These are phyloP conservation scores for Nomada ruficornis DNA, from an alignment of 2,888 invertebrate genomes.

Conservation along the genomic window DNA sequence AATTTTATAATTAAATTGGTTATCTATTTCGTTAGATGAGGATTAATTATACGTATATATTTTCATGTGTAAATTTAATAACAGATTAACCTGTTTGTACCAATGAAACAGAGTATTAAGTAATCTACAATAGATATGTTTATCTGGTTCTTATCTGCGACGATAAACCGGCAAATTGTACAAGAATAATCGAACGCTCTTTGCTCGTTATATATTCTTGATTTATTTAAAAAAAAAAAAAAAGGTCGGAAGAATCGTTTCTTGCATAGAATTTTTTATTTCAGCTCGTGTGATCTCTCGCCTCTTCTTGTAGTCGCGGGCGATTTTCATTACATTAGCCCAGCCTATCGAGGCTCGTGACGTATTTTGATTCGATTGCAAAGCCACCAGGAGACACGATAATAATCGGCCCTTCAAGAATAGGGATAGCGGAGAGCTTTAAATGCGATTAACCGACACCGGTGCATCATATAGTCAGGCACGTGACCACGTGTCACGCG, in stretches of 20 bases:
- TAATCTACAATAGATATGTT: slow-evolving; percentile 1
- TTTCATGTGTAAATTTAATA: not conserved
- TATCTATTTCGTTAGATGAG: no score
- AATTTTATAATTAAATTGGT: not conserved
- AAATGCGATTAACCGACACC: slow-evolving; percentile 79
- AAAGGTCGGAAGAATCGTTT: not conserved
- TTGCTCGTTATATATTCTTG: not conserved
- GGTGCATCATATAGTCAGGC: slow-evolving; percentile 71
- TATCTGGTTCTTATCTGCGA: slow-evolving; percentile 14
- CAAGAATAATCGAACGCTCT: slow-evolving; percentile 9
- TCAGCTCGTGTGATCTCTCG: not conserved
- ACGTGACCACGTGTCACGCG: slow-evolving; percentile 82
- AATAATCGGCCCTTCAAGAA: slow-evolving; percentile 69
- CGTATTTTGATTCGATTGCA: slow-evolving; percentile 80
- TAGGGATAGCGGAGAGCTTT: slow-evolving; percentile 71
- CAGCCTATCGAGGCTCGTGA: slow-evolving; percentile 52
- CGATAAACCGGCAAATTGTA: not conserved
- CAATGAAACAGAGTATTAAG: not conserved
- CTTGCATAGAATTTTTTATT: not conserved
- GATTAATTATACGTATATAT: not conserved
- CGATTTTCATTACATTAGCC: slow-evolving; percentile 72
- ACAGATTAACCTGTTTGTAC: not conserved
- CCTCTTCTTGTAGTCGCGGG: not conserved
- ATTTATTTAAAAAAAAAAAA: not conserved
- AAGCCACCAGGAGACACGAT: slow-evolving; percentile 72